phyloP scores from a whole-genome alignment of 2,888 invertebrate species.

The Seira ritae region DNA sequence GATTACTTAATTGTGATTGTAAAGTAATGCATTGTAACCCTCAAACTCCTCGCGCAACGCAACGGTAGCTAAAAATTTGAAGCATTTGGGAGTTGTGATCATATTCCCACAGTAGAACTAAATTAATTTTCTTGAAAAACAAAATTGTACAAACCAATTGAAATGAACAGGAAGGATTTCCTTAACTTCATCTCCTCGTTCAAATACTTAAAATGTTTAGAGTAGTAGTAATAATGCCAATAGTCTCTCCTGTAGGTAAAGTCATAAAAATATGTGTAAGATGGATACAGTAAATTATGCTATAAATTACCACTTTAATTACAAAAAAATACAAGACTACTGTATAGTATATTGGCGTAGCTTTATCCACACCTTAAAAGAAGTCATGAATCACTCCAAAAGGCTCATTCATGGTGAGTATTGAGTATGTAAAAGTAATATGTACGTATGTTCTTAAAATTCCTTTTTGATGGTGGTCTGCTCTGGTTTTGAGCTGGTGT shows the following conservation, averaged over 20 bases:
- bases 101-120: background rate
- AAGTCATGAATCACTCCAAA: too few species aligned
- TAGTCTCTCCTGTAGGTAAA: too few species aligned
- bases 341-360: too few species aligned
- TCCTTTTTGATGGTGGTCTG: background rate
- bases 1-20: background rate
- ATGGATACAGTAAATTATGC: background rate
- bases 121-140: background rate
- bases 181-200: background rate
- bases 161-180: background rate
- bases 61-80: background rate
- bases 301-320: too few species aligned
- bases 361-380: too few species aligned
- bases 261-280: too few species aligned
- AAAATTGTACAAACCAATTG: constrained; percentile 2
- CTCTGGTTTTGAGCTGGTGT: background rate
- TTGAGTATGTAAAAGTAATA: too few species aligned
- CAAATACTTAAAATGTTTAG: too few species aligned
- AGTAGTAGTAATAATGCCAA: too few species aligned
- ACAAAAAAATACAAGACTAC: too few species aligned
- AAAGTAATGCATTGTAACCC: background rate
- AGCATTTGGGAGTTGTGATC: background rate
- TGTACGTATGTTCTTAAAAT: too few species aligned
- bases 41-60: background rate
- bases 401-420: background rate